phyloP scores from a whole-genome alignment of 2,888 invertebrate species.

The Bombylius major region DNA sequence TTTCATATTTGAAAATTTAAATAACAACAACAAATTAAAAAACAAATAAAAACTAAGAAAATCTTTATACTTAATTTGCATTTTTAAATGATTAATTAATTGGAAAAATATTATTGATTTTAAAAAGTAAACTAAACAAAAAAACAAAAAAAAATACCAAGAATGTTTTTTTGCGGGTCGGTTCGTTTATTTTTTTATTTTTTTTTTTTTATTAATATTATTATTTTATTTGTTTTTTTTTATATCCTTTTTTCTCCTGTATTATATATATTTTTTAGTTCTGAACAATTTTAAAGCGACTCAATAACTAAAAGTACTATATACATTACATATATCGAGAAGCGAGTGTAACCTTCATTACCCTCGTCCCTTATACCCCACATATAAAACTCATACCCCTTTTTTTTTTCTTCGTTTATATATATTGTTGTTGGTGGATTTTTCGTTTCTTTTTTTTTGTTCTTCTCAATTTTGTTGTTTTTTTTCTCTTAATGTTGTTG shows the following conservation, averaged over 20 bases:
- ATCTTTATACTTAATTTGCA: too few species aligned
- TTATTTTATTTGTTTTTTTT: neutral
- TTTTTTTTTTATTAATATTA: neutral
- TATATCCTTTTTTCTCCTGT: neutral
- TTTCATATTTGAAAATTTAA: too few species aligned
- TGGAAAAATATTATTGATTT: too few species aligned
- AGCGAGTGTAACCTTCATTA: slow-evolving; percentile 24
- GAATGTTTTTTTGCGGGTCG: neutral
- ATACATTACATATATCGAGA: slow-evolving; percentile 24
- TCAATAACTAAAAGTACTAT: slow-evolving; percentile 27
- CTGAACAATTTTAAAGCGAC: slow-evolving; percentile 28
- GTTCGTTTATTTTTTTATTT: neutral
- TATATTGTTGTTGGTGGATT: neutral
- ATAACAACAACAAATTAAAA: too few species aligned
- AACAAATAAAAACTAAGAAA: too few species aligned
- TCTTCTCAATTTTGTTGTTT: too few species aligned
- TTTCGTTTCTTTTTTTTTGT: too few species aligned
- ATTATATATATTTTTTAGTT: slow-evolving; percentile 19
- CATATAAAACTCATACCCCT: slow-evolving; percentile 14
- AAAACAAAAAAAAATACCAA: too few species aligned
- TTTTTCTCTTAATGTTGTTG: too few species aligned
- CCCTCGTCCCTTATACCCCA: slow-evolving; percentile 19
- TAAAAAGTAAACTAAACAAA: too few species aligned
- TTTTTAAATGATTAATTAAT: too few species aligned
- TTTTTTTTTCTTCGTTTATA: slow-evolving; percentile 9